Evolutionary conservation across 2,113 vertebrate species (phyloP), one percentile per base, ranked within the genome.

Genomic region (Pandion haliaetus): DNA sequence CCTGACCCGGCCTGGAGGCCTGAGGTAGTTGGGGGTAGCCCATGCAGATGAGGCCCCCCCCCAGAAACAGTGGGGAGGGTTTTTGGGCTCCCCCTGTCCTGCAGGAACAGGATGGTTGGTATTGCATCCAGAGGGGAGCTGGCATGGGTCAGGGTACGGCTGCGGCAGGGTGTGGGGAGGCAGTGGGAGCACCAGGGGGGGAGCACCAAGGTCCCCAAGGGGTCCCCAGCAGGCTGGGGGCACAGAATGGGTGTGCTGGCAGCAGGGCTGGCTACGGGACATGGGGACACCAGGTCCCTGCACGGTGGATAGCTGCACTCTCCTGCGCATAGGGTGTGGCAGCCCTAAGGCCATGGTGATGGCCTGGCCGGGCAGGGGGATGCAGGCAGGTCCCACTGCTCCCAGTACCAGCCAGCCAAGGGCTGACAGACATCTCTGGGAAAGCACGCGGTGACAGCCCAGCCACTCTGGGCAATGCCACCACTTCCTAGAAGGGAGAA

Each of bases 1-100:
- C 83, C 91, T 47, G 25, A 70, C 65, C 78, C 67, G 31, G 88
- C 82, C 93, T 82, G 94, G 93, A 97, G 96, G 97, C 98, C 98
- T 97, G 98, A 98, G 98, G 98, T 98, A 98, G 98, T 95, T 97
- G 93, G 98, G 96, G 86, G 79, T 63, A 92, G 93, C 94, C 93
- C 50, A 19, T 1, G 65, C 95, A 92, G 73, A 90, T 20, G 0
- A 85, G 62, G 85, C 23, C 72, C 59, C 66, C 44, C 34, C 29
- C 7, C 26, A 7, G 21, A 8, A 86, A 72, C 66, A 57, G 40
- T 2, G 6, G 45, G 44, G 82, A 70, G 78, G 47, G n/a, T 21
- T 18, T 34, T 13, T 38, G 87, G 83, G 78, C 81, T 81, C 93
- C 74, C 59, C 0, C 10, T 58, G 84, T 82, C 82, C 95, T 62